These are phyloP conservation scores for Elaphurus davidianus DNA, from an alignment of 2,113 vertebrate species.

Conservation along the genomic window DNA sequence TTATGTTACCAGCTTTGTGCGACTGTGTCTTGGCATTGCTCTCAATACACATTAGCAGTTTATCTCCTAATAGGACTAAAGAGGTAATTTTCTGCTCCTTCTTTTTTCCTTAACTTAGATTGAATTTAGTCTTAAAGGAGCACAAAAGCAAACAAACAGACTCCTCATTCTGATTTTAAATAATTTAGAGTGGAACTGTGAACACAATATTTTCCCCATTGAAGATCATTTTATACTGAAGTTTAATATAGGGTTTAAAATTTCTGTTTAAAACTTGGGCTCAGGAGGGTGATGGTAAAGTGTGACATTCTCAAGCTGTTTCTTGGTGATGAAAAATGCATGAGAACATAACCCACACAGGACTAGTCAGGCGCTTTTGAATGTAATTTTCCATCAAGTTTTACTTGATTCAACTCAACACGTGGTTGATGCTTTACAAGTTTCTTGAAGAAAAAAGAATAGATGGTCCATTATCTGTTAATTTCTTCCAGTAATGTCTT, in stretches of 20 bases:
- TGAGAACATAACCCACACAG: slow-evolving; percentile 81
- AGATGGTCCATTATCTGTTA: not conserved
- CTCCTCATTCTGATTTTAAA: slow-evolving; percentile 66
- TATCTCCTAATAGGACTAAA: not conserved
- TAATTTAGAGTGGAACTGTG: slow-evolving; percentile 67
- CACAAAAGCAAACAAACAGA: slow-evolving; percentile 50
- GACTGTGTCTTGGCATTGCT: not conserved
- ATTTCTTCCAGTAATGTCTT: not conserved
- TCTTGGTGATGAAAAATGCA: slow-evolving; percentile 82
- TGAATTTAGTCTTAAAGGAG: slow-evolving; percentile 60
- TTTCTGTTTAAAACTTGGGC: slow-evolving; percentile 73
- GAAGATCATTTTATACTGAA: slow-evolving; percentile 70
- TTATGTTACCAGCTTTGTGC: not conserved
- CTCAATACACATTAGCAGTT: not conserved
- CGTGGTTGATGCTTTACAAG: slow-evolving; percentile 48
- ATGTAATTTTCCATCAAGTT: slow-evolving; percentile 80
- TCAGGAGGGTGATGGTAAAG: slow-evolving; percentile 73
- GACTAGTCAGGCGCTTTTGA: slow-evolving; percentile 74
- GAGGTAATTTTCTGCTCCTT: not conserved
- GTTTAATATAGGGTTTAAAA: slow-evolving; percentile 71
- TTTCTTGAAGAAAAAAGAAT: slow-evolving; percentile 36
- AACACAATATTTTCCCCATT: slow-evolving; percentile 74
- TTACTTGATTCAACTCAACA: slow-evolving; percentile 69
- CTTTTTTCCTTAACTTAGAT: slow-evolving; percentile 27
- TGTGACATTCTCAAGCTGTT: slow-evolving; percentile 84